Percentiles rank a stretch among this genome's conserved stretches.
These are phyloP conservation scores for Leistus spinibarbis DNA, from an alignment of 2,888 invertebrate species.

Conservation along the genomic window DNA sequence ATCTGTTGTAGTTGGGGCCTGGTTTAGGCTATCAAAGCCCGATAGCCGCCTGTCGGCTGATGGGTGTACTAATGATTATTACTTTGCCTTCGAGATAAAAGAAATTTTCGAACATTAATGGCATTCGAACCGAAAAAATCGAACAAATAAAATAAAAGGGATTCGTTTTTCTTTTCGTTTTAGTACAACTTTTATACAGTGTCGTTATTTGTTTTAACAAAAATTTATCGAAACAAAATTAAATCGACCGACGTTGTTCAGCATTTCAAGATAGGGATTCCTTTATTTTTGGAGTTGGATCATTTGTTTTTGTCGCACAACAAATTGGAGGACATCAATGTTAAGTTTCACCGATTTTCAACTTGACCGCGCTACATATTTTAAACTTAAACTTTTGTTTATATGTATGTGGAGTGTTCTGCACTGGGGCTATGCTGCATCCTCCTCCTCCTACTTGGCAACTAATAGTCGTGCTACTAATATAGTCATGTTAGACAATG, in stretches of 20 bases:
- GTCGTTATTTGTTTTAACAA: slow-evolving; percentile 36
- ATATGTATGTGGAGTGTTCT: background rate
- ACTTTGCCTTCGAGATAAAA: slow-evolving; percentile 50
- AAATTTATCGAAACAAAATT: slow-evolving; percentile 39
- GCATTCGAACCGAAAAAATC: slow-evolving; percentile 26
- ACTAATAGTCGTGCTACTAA: background rate
- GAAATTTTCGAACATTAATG: slow-evolving; percentile 37
- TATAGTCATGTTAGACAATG: background rate
- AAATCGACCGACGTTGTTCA: slow-evolving; percentile 11
- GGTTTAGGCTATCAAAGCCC: slow-evolving; percentile 27
- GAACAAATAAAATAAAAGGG: background rate
- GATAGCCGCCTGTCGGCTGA: slow-evolving; percentile 33
- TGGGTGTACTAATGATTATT: slow-evolving; percentile 51
- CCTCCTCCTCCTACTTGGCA: background rate
- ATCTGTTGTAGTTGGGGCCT: background rate
- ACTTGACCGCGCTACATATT: too few species aligned
- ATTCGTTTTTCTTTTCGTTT: background rate
- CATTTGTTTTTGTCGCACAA: background rate
- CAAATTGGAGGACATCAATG: background rate
- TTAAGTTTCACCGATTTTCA: too few species aligned
- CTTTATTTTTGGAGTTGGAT: background rate
- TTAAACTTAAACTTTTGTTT: too few species aligned
- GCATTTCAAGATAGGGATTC: background rate
- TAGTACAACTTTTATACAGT: slow-evolving; percentile 30
- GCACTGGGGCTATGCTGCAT: background rate